Evolutionary conservation across 1,140 invertebrate species (phyloP).

Genomic region (Drosophila pectinifera): DNA sequence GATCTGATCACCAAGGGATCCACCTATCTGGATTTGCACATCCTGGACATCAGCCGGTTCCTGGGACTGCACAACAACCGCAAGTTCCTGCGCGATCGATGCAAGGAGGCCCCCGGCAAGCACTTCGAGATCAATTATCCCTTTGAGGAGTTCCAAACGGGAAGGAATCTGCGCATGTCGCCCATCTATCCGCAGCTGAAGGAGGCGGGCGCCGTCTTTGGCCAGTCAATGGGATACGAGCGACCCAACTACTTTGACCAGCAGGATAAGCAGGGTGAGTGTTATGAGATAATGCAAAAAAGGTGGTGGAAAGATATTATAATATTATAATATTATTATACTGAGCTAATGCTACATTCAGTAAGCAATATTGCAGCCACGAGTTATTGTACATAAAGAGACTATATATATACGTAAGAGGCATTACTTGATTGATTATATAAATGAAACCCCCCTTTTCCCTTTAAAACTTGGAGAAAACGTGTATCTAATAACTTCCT

Average conservation of each 20-base stretch:
- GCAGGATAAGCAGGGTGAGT: slow-evolving; percentile 86
- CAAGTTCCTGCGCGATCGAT: slow-evolving; percentile 96
- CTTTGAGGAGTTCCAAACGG: slow-evolving; percentile 93
- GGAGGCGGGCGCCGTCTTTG: slow-evolving; percentile 97
- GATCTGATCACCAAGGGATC: slow-evolving; percentile 95
- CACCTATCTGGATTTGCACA: slow-evolving; percentile 94
- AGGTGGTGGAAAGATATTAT: too few species aligned
- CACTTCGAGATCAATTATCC: slow-evolving; percentile 94
- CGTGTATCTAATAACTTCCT: too few species aligned
- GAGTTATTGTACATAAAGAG: too few species aligned
- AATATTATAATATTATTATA: too few species aligned
- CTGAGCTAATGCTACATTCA: too few species aligned
- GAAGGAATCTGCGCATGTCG: slow-evolving; percentile 96
- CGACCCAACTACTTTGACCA: slow-evolving; percentile 96
- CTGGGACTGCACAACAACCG: slow-evolving; percentile 98
- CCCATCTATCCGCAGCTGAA: slow-evolving; percentile 97
- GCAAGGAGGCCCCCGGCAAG: slow-evolving; percentile 96
- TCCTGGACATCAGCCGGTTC: slow-evolving; percentile 96
- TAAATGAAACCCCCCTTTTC: not conserved
- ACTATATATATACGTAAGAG: too few species aligned
- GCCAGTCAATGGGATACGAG: slow-evolving; percentile 99
- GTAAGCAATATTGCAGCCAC: too few species aligned
- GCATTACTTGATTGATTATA: not conserved
- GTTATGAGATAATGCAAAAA: too few species aligned
- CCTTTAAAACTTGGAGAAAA: too few species aligned